A percentile compares a stretch with the other conserved stretches of the same genome.
These are phyloP conservation scores for Loripinus fragilis DNA, from an alignment of 2,888 invertebrate genomes.

Conservation along the genomic window DNA sequence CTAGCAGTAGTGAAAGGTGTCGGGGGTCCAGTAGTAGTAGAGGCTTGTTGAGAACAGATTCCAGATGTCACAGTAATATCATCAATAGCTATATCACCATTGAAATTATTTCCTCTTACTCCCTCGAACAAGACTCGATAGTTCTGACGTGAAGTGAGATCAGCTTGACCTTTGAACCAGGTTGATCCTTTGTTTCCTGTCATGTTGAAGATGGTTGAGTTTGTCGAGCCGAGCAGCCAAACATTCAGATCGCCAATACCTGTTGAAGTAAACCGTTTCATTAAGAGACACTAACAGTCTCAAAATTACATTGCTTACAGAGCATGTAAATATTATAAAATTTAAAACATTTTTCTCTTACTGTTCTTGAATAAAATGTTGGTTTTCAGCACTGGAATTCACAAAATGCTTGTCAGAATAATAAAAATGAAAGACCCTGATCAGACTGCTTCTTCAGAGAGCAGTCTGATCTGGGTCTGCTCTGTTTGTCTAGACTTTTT, in stretches of 20 bases:
- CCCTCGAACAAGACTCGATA: conserved; percentile 76
- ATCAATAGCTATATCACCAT: conserved; percentile 76
- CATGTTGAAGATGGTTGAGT: conserved; percentile 61
- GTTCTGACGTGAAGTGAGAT: conserved; percentile 50
- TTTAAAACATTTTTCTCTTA: too few relatives aligned
- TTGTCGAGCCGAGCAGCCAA: conserved; percentile 47
- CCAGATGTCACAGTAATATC: conserved; percentile 66
- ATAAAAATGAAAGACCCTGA: too few relatives aligned
- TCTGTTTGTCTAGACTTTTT: too few relatives aligned
- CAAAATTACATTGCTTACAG: too few relatives aligned
- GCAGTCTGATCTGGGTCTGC: too few relatives aligned
- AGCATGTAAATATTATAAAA: too few relatives aligned
- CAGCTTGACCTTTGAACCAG: conserved; percentile 69
- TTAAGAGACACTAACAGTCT: too few relatives aligned
- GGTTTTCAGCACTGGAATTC: too few relatives aligned
- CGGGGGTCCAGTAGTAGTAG: conserved; percentile 44
- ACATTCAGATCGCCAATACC: conserved; percentile 75
- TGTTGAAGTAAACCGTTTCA: conserved; percentile 10
- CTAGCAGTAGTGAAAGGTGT: conserved; percentile 65
- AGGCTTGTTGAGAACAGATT: conserved; percentile 66
- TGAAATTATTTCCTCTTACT: conserved; percentile 64
- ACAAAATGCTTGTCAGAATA: too few relatives aligned
- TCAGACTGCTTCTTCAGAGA: too few relatives aligned
- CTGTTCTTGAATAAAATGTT: too few relatives aligned
- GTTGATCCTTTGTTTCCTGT: conserved; percentile 69